A percentile compares a stretch with the other conserved stretches of the same genome.
phyloP scores from a whole-genome alignment of 2,797 vertebrate genomes.

The Numenius phaeopus region DNA sequence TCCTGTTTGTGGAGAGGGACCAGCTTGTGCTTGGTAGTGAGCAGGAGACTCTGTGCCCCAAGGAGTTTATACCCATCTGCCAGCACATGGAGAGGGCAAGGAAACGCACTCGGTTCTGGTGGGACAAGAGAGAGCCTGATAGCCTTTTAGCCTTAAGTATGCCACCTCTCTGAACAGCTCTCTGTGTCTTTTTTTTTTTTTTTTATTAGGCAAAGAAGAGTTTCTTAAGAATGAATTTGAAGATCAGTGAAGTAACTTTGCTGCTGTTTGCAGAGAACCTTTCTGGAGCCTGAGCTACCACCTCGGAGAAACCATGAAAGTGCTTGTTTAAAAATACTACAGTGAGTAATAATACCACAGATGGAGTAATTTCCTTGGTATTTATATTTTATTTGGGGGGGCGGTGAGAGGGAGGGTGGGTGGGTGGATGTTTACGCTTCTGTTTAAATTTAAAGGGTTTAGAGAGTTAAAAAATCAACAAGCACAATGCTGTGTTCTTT shows the following conservation, averaged over 20 bases:
- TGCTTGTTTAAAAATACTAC: not conserved
- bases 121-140: not conserved
- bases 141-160: not conserved
- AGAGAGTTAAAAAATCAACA: not conserved
- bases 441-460: not conserved
- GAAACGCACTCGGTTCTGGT: accelerated
- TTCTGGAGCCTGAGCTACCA: not conserved
- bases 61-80: not conserved
- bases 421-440: not conserved
- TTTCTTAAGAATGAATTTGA: not conserved
- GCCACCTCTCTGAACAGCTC: not conserved
- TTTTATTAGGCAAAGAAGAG: not conserved
- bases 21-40: not conserved
- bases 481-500: not conserved
- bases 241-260: not conserved
- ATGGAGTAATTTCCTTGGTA: not conserved
- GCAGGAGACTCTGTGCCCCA: no score
- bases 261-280: not conserved
- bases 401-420: no score
- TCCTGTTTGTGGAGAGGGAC: not conserved
- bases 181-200: no score
- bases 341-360: not conserved
- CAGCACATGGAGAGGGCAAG: not conserved
- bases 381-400: not conserved
- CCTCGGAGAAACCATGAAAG: not conserved